A percentile compares a stretch with the other conserved stretches of the same genome.
These are phyloP conservation scores for Dysidea cf. avara DNA, from an alignment of 37 sponge, comb jelly and placozoan genomes.

Conservation along the genomic window DNA sequence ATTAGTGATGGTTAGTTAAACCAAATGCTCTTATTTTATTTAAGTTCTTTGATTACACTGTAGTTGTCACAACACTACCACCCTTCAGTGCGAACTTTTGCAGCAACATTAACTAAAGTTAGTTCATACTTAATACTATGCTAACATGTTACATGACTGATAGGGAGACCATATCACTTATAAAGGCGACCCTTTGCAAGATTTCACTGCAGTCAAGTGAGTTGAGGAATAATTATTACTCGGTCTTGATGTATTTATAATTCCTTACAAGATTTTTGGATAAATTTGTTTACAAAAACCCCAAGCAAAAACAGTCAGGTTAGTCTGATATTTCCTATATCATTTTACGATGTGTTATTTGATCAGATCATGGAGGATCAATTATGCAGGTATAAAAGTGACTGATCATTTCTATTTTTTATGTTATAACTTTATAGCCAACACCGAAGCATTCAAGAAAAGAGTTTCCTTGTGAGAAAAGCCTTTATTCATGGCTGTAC, in stretches of 20 bases:
- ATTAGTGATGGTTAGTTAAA: slow-evolving; percentile 43
- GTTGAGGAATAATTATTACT: not conserved
- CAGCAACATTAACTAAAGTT: slow-evolving; percentile 52
- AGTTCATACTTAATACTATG: not conserved
- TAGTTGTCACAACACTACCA: slow-evolving; percentile 82
- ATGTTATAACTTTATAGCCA: too few species aligned
- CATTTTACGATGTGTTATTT: slow-evolving; percentile 1
- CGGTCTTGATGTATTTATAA: not conserved
- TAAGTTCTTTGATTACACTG: slow-evolving; percentile 8
- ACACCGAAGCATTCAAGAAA: too few species aligned
- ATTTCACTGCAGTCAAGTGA: slow-evolving; percentile 83
- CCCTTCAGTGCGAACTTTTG: slow-evolving; percentile 84
- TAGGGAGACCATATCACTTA: slow-evolving; percentile 74
- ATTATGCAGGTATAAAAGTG: slow-evolving; percentile 77
- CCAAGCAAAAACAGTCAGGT: slow-evolving; percentile 79
- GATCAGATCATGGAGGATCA: slow-evolving; percentile 86
- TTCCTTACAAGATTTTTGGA: slow-evolving; percentile 81
- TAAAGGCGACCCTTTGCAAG: slow-evolving; percentile 86
- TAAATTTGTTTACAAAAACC: slow-evolving; percentile 92
- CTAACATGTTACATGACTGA: not conserved
- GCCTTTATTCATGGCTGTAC: not conserved
- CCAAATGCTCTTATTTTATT: not conserved
- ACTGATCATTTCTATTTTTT: not conserved
- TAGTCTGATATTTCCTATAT: not conserved
- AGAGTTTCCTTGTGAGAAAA: too few species aligned